Evolutionary conservation across 1,140 invertebrate species (phyloP).

Genomic region (Drosophila triauraria): DNA sequence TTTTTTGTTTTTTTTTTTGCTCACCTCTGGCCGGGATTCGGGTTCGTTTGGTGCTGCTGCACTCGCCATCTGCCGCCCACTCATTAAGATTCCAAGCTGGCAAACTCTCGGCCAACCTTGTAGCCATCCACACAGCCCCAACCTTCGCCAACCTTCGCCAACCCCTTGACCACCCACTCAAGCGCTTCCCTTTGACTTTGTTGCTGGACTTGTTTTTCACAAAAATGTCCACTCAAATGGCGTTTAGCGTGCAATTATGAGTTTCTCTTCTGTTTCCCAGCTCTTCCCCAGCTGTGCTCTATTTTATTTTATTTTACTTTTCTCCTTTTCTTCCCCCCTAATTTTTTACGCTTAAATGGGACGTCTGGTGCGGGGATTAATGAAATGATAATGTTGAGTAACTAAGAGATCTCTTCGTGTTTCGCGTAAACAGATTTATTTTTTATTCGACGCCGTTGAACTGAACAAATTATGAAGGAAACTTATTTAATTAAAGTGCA

Average conservation of each 20-base stretch:
- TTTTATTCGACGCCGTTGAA: constrained; percentile 12
- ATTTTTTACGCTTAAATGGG: constrained; percentile 24
- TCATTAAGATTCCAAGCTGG: constrained; percentile 48
- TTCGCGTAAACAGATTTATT: constrained; percentile 32
- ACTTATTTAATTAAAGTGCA: not conserved
- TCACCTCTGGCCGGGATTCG: constrained; percentile 30
- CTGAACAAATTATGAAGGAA: constrained; percentile 8
- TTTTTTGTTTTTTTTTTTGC: constrained; percentile 1
- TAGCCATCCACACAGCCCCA: no score
- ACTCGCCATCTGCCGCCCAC: constrained; percentile 36
- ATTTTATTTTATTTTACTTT: constrained; percentile 30
- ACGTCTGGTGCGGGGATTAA: constrained; percentile 12
- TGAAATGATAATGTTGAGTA: constrained; percentile 31
- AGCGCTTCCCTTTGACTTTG: constrained; percentile 35
- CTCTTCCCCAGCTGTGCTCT: not conserved
- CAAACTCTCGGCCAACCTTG: constrained; percentile 17
- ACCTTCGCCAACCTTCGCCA: not conserved
- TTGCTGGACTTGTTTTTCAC: constrained; percentile 46
- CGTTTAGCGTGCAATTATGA: constrained; percentile 80
- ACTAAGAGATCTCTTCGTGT: constrained; percentile 22
- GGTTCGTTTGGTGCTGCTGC: constrained; percentile 19
- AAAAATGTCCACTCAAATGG: constrained; percentile 80
- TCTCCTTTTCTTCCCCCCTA: constrained; percentile 12
- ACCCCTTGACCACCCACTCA: constrained; percentile 15
- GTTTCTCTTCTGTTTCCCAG: constrained; percentile 25